Evolutionary conservation across 2,113 vertebrate species (phyloP), one percentile per base, ranked within the genome.

Genomic region (Microcebus murinus): DNA sequence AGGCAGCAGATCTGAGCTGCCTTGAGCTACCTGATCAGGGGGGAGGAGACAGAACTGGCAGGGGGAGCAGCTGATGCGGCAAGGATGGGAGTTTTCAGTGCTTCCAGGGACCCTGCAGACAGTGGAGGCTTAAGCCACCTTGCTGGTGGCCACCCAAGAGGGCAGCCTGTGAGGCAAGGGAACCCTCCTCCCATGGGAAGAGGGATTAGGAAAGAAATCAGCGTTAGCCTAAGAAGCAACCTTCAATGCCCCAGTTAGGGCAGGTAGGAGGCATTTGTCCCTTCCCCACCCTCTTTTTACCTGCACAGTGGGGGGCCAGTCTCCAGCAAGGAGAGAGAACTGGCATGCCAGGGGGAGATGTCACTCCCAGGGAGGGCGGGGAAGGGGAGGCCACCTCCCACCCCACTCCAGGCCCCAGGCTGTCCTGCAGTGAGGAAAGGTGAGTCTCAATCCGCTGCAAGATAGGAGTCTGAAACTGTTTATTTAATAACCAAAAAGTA

Each of bases 401-500:
- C 8, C 13, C 67, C 4, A 8, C 23, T 36, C 42, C 79, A 61
- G 59, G 34, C 36, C 70, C 11, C n/a, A 57, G 25, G 63, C 61
- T 63, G 39, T 23, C 61, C 34, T 45, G 17, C 12, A 0, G 25
- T 0, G 6, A 42, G 55, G 67, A 87, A 34, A 42, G 29, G 27
- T 20, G 21, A 67, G n/a, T 65, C 71, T 31, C 65, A 61, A 20
- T 42, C 85, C 63, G 34, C 23, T 1, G 4, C 17, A 15, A 67
- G 45, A 70, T 17, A 3, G 8, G 31, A 74, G 76, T 82, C 79
- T 93, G 52, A 45, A 82, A 70, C 29, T 57, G 83, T 93, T 82
- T 90, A 89, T 71, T 96, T 93, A 92, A 59, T 76, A 92, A 77
- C 25, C 36, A 65, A 77, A 87, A 93, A 85, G 65, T 48, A 96